Base-by-base conservation (phyloP, 2,113 vertebrate genomes). In the Miniopterus natalensis region DNA sequence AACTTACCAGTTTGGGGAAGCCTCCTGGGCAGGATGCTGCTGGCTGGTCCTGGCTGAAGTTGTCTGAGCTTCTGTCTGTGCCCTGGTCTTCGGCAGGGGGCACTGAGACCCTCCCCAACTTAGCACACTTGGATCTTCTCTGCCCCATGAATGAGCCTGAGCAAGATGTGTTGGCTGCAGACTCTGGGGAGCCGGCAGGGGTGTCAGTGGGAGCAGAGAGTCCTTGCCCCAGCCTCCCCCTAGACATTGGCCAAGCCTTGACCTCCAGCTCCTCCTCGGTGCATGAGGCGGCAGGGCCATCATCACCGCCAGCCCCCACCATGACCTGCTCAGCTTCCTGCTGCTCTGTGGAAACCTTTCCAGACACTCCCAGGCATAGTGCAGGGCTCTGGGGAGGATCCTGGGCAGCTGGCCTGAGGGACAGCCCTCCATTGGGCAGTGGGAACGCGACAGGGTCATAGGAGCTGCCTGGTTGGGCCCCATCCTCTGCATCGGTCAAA, bases 1-100 rank as follows among this genome's bases (percentile, higher is more conserved):
- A 21, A 81, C 96, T 96, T 63, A 97, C 97, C 95, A 2, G 63
- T 75, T 0, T 66, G 23, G 17, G 47, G 23, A 51, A 78, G 53
- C 15, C 57, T 74, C 68, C 66, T 5, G 49, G 20, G 73, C 75
- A 15, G 65, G 68, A 8, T 70, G 94, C 59, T 65, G 93, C 90
- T 2, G 29, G 42, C 57, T 59, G 29, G 11, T 45, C 49, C 84
- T 7, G 71, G 80, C 4, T 31, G 31, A 42, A 6, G 74, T 7
- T 4, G 1, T 55, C 73, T 20, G 31, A 9, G 20, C 21, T 6
- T 77, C 66, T 27, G 14, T 91, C 70, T 63, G 68, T 0, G 36
- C 5, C 45, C 36, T n/a, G 63, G 13, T 65, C 86, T 63, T 27
- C 68, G 55, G 40, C n/a, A 17, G 27, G 20, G 47, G 68, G 18